Conservation (phyloP, 2,113 vertebrate genomes). For the Eretmochelys imbricata region DNA sequence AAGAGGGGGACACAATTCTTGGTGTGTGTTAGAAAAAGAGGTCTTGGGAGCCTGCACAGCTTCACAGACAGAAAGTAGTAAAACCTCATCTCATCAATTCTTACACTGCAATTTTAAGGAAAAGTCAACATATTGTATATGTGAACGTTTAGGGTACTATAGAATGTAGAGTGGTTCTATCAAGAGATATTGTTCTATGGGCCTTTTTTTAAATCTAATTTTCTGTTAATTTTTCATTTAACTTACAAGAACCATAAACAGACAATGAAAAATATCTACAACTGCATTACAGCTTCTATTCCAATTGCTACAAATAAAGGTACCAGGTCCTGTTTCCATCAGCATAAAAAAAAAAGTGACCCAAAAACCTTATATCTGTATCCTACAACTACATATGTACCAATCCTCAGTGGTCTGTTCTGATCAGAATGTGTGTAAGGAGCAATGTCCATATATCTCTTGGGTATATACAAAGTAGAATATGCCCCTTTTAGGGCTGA, state of each 20-base stretch:
- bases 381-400: neutral
- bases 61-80: neutral
- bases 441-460: neutral
- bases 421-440: slow-evolving; percentile 5
- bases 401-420: neutral
- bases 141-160: accelerated
- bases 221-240: neutral
- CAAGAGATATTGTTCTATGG: neutral
- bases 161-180: neutral
- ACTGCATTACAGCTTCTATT: neutral
- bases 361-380: neutral
- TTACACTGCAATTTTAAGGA: neutral
- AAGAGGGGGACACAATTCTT: accelerated
- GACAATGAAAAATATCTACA: neutral
- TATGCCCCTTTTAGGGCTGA: neutral
- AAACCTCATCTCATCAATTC: neutral
- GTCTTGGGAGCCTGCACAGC: accelerated
- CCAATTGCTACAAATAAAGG: neutral
- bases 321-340: neutral
- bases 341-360: neutral
- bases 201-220: neutral
- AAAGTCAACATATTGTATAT: neutral
- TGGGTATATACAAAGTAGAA: slow-evolving; percentile 1
- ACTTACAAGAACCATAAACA: neutral
- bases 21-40: accelerated